Conservation (phyloP, 1,140 invertebrate genomes). For the Drosophila miranda region DNA sequence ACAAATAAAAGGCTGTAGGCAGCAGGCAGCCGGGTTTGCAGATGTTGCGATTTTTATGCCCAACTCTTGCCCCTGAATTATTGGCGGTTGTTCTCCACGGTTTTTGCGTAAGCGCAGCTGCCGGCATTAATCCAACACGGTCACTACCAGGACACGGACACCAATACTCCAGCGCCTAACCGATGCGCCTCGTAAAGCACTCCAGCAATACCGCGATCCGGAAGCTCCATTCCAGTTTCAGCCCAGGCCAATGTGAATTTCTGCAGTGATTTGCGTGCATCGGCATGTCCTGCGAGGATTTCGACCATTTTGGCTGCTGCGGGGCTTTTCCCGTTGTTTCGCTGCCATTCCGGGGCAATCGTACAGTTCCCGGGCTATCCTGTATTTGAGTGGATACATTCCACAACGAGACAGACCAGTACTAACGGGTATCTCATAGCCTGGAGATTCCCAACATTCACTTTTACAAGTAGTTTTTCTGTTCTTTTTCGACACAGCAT, state of each 20-base stretch:
- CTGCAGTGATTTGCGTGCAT: slow-evolving; percentile 73
- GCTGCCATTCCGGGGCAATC: slow-evolving; percentile 1
- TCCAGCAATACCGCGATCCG: slow-evolving; percentile 43
- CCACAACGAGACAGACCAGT: neutral
- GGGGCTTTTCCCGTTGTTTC: slow-evolving; percentile 28
- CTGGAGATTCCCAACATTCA: neutral
- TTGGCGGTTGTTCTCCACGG: slow-evolving; percentile 61
- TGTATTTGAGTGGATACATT: neutral
- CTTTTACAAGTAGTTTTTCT: neutral
- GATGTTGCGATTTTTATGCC: slow-evolving; percentile 72
- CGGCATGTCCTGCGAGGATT: slow-evolving; percentile 58
- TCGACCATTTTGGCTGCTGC: slow-evolving; percentile 14
- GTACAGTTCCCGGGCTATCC: neutral
- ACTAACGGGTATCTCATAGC: neutral
- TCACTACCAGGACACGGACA: slow-evolving; percentile 11
- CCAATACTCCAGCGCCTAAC: slow-evolving; percentile 27
- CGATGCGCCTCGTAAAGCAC: slow-evolving; percentile 68
- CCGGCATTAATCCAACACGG: slow-evolving; percentile 62
- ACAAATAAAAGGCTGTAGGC: slow-evolving; percentile 54
- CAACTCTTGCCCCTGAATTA: slow-evolving; percentile 64
- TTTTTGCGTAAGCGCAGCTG: slow-evolving; percentile 49
- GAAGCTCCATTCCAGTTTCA: slow-evolving; percentile 19
- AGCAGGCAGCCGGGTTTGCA: slow-evolving; percentile 26
- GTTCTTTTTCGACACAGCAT: slow-evolving; percentile 12
- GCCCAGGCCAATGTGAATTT: slow-evolving; percentile 50